Evolutionary conservation across 2,888 invertebrate genomes (phyloP), one percentile per base, ranked within the genome.

Genomic region (Mythimna vitellina): DNA sequence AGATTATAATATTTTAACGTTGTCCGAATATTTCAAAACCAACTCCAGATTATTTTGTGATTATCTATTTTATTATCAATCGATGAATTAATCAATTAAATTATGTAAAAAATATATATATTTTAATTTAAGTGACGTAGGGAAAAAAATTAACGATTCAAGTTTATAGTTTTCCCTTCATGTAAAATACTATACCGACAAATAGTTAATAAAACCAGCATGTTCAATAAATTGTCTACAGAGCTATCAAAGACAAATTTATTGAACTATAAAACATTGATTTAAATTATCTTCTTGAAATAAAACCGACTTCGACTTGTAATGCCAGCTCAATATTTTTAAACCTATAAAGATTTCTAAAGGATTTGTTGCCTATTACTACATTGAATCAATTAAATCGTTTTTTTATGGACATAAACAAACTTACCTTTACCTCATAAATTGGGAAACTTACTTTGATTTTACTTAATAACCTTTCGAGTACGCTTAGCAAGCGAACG

Each of bases 241-340:
- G 49, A 71, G 49, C 20, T 49, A 54, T 73, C 53, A 54, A 78
- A 49, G n/a, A 3, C 12, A 54, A 49, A 60, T 49, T 54, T 72
- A 74, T 72, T 54, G 38, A 38, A 49, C 60, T 4, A 54, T 71
- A 78, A 78, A 78, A 74, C 79, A 6, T n/a, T n/a, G 72, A 61
- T 61, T 61, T 49, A 29, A 72, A 72, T 49, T 49, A 56, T 72
- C 53, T 74, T 25, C 7, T n/a, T 46, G 25, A 46, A 53, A 60
- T 29, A 54, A 70, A 70, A 60, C 22, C 3, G 35, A 17, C 35
- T 60, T 29, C 4, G 22, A 20, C 29, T 78, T 53, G 20, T 32
- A 70, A 53, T 32, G 25, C 14, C 78, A 58, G 70, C n/a, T 20
- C 12, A 54, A 71, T 72, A 53, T 61, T 56, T 56, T 12, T 38